Conservation (phyloP, 2,888 invertebrate genomes). For the Asteroscopus sphinx region DNA sequence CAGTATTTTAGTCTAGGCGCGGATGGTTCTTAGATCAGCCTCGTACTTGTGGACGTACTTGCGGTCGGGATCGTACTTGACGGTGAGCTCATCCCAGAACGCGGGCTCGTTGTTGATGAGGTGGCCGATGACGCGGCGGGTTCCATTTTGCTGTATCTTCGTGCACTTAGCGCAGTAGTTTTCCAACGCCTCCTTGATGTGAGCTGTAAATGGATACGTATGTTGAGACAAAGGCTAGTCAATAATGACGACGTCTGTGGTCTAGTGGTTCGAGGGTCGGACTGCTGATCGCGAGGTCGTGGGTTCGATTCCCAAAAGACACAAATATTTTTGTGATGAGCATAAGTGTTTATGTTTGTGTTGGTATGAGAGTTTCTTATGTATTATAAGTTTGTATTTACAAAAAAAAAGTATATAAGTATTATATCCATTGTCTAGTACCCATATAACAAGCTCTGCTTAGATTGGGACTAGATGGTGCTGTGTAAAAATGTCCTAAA, state of each 20-base stretch:
- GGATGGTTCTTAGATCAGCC: constrained; percentile 59
- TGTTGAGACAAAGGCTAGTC: background rate
- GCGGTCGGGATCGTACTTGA: constrained; percentile 68
- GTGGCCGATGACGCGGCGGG: constrained; percentile 71
- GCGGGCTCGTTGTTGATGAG: constrained; percentile 75
- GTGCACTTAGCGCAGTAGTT: constrained; percentile 79
- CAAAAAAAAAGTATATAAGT: too few relatives aligned
- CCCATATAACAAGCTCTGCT: too few relatives aligned
- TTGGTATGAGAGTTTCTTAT: too few relatives aligned
- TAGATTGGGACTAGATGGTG: too few relatives aligned
- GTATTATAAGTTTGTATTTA: too few relatives aligned
- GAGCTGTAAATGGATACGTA: constrained; percentile 63
- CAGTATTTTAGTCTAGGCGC: constrained; percentile 31
- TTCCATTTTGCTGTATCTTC: constrained; percentile 65
- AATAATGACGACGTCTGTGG: background rate
- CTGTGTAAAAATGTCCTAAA: too few relatives aligned
- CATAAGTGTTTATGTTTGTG: too few relatives aligned
- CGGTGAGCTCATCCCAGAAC: constrained; percentile 68
- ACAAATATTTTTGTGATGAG: too few relatives aligned
- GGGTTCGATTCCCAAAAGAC: too few relatives aligned
- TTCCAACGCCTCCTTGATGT: constrained; percentile 77
- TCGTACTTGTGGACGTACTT: constrained; percentile 71
- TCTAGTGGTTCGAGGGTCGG: too few relatives aligned
- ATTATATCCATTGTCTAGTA: too few relatives aligned
- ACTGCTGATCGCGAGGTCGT: too few relatives aligned